Conservation (phyloP, 2,113 vertebrate genomes). For the Fulica atra region DNA sequence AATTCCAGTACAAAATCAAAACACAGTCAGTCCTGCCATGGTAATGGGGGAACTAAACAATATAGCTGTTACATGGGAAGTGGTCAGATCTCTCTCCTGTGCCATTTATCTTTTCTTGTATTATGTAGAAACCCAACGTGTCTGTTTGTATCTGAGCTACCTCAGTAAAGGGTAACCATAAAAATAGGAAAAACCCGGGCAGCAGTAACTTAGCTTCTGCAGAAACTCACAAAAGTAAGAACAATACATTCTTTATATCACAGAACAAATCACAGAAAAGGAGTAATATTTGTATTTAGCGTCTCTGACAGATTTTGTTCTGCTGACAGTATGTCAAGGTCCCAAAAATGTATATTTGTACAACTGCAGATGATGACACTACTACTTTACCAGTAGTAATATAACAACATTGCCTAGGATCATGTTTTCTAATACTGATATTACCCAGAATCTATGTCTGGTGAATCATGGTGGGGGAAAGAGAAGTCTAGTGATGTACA, state of each 20-base stretch:
- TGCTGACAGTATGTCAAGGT: not conserved
- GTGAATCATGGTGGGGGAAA: not conserved
- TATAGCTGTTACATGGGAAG: not conserved
- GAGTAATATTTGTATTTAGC: not conserved
- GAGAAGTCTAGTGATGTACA: not conserved
- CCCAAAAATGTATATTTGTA: not conserved
- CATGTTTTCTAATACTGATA: not conserved
- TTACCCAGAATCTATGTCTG: not conserved
- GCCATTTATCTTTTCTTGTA: not conserved
- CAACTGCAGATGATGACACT: not conserved
- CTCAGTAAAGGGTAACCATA: not conserved
- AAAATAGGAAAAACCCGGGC: not conserved
- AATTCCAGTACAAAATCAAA: not conserved
- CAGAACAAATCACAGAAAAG: not conserved
- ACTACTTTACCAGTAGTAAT: not conserved
- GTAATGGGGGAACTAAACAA: not conserved
- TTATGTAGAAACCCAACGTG: not conserved
- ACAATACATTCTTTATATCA: not conserved
- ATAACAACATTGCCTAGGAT: not conserved
- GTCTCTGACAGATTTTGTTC: not conserved
- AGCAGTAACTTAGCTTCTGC: not conserved
- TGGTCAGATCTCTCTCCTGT: not conserved
- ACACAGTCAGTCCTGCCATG: not conserved
- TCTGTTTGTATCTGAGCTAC: not conserved
- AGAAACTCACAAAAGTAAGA: not conserved